A percentile compares a stretch with the other conserved stretches of the same genome.
Conservation (phyloP, 2,888 invertebrate genomes). For the Drosophila lutescens region DNA sequence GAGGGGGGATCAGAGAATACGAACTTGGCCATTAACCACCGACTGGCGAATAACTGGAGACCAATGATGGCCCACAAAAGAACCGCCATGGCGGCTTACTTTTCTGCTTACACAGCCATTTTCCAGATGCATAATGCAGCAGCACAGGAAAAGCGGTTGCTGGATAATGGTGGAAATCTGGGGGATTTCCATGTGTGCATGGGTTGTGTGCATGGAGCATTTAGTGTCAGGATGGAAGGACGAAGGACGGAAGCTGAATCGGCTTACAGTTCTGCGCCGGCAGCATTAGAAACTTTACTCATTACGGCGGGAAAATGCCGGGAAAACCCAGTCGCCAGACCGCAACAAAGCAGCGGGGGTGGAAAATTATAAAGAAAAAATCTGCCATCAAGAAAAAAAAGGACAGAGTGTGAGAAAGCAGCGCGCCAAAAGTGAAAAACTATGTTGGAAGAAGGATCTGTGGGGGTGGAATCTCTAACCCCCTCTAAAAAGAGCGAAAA, state of each 20-base stretch:
- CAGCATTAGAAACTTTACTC: conserved; percentile 80
- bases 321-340: conserved; percentile 69
- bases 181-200: conserved; percentile 35
- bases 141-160: conserved; percentile 19
- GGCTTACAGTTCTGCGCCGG: conserved; percentile 70
- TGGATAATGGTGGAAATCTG: background rate
- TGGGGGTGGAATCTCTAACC: background rate
- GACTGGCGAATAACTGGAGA: conserved; percentile 17
- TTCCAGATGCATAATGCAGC: conserved; percentile 73
- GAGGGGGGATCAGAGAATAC: conserved; percentile 1
- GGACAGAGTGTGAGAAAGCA: conserved; percentile 29
- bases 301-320: conserved; percentile 75
- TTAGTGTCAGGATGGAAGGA: conserved; percentile 43
- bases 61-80: conserved; percentile 56
- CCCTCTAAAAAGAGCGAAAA: conserved; percentile 46
- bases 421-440: conserved; percentile 75
- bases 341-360: conserved; percentile 60
- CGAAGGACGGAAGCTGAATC: conserved; percentile 21
- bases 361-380: conserved; percentile 24
- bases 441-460: conserved; percentile 65
- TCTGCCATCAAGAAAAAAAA: background rate
- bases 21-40: conserved; percentile 35
- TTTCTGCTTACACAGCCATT: conserved; percentile 72
- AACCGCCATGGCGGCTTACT: conserved; percentile 40
- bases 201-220: conserved; percentile 56